Percentiles rank a stretch among this genome's conserved stretches.
These are phyloP conservation scores for Danaus melanippus DNA, from an alignment of 1,140 invertebrate genomes.

Conservation along the genomic window DNA sequence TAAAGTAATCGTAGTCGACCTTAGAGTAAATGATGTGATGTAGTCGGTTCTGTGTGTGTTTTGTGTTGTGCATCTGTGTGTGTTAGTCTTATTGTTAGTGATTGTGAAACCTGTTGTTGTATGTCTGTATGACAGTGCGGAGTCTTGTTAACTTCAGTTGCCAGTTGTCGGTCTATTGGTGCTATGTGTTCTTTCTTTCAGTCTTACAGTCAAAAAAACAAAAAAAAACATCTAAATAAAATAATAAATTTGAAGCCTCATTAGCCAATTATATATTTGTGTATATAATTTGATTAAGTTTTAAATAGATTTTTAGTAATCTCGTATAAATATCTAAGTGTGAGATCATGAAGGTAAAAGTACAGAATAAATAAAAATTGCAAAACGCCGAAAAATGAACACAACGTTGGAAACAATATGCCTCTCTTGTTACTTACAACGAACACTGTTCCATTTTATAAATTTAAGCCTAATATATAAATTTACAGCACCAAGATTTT, in stretches of 20 bases:
- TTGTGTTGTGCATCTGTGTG: conserved; percentile 17
- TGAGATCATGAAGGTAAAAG: conserved; percentile 69
- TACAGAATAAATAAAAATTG: conserved; percentile 67
- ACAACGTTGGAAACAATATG: conserved; percentile 66
- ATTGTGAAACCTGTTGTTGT: conserved; percentile 9
- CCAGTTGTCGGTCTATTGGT: conserved; percentile 45
- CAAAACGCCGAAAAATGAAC: conserved; percentile 68
- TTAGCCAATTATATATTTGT: conserved; percentile 68
- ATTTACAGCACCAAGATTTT: conserved; percentile 72
- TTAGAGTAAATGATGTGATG: conserved; percentile 23
- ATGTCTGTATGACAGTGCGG: conserved; percentile 36
- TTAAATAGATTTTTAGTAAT: conserved; percentile 67
- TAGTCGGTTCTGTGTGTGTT: conserved; percentile 24
- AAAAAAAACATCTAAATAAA: conserved; percentile 55
- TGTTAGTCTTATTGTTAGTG: conserved; percentile 11
- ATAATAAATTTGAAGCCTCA: conserved; percentile 63
- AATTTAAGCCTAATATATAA: conserved; percentile 72
- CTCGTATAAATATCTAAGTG: conserved; percentile 70
- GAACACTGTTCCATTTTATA: conserved; percentile 66
- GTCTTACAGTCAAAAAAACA: conserved; percentile 56
- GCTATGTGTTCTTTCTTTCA: conserved; percentile 54
- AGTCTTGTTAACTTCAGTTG: conserved; percentile 37
- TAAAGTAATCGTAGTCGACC: conserved; percentile 31
- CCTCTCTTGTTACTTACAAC: conserved; percentile 66
- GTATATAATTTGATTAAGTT: conserved; percentile 62